Evolutionary conservation across 1,140 invertebrate species (phyloP), one percentile per base, ranked within the genome.

Genomic region (roundworm (Caenorhabditis elegans)): DNA sequence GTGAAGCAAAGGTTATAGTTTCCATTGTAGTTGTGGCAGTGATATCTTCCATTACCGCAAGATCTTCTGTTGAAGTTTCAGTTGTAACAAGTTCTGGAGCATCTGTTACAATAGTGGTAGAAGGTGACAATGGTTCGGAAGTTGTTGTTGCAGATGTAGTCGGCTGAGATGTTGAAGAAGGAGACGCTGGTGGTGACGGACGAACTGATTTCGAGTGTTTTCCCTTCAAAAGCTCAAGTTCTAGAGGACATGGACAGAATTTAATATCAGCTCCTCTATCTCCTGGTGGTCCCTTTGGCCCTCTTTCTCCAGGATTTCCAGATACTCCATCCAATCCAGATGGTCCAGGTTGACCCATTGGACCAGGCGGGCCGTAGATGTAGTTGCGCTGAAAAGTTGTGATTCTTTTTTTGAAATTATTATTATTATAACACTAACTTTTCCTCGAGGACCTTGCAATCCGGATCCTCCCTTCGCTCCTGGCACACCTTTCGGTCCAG

Each of bases 221-320:
- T 10, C 26, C 34, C 39, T 70, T 65, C n/a, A 82, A 15, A 0
- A 78, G 19, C 24, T 83, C 43, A 15, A 84, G 24, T 65, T 84
- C 83, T 15, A 76, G 26, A 15, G 83, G 83, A 55, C 83, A 84
- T 8, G 83, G 83, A 80, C 83, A 84, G 82, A 84, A 84, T 26
- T 84, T 84, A 19, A 76, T 70, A 43, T 83, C 77, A n/a, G 82
- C 76, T 75, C 82, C 82, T 34, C 28, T 36, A 2, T 83, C 82
- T 53, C 82, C 82, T 19, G 39, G 28, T 10, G 55, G 55, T 31
- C 77, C 83, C 31, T 80, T 78, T n/a, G 48, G 43, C 75, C 83
- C 83, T 76, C 81, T 13, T 17, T 76, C 77, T 5, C 83, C 83
- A 11, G 78, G 26, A 19, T 46, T 47, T 51, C 83, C 83, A 34